phyloP scores from a whole-genome alignment of 2,797 vertebrate genomes.

The Anas flavirostris region DNA sequence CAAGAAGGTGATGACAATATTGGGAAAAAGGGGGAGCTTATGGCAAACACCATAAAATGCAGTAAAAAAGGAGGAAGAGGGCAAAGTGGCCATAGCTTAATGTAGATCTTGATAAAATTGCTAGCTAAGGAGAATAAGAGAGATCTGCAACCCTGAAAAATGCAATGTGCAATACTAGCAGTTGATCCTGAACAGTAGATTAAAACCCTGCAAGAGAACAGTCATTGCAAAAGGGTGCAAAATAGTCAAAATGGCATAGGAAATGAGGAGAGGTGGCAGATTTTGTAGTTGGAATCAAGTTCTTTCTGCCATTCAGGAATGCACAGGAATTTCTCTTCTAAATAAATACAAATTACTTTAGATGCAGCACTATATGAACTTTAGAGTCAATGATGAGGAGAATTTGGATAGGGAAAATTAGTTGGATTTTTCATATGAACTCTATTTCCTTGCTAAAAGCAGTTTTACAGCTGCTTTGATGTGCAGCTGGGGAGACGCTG shows the following conservation, averaged over 20 bases:
- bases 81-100: neutral
- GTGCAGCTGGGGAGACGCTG: conserved; percentile 40
- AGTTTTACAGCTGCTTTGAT: conserved; percentile 21
- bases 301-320: neutral
- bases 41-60: neutral
- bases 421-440: neutral
- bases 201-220: neutral
- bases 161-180: neutral
- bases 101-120: neutral
- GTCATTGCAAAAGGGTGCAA: neutral
- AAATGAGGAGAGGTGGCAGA: neutral
- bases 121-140: neutral
- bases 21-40: neutral
- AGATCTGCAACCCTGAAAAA: neutral
- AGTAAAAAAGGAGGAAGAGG: neutral
- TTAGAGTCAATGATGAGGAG: neutral
- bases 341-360: neutral
- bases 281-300: neutral
- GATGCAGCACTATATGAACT: neutral
- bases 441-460: neutral
- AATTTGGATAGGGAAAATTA: neutral
- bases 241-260: neutral
- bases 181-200: neutral
- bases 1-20: neutral
- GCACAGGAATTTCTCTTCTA: neutral